phyloP scores from a whole-genome alignment of 2,113 vertebrate genomes.

The Amazona vittata region DNA sequence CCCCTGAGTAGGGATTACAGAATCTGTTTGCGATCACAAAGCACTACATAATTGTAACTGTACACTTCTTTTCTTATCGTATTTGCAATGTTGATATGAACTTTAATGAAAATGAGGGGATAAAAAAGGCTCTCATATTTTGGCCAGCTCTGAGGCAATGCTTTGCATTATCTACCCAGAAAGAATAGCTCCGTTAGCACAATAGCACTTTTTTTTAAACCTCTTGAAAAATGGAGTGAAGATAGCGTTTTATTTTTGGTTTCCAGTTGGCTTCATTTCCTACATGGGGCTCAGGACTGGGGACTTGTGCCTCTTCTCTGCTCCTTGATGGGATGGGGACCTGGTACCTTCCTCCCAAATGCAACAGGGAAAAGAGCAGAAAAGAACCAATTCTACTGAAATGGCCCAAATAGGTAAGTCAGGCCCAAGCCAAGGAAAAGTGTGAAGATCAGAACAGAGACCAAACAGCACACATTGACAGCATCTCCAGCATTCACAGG shows the following conservation, averaged over 20 bases:
- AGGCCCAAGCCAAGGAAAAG: background rate
- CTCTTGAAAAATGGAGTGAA: background rate
- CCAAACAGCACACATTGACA: background rate
- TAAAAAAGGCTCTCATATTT: background rate
- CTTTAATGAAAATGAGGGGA: constrained; percentile 2
- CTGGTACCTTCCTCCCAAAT: background rate
- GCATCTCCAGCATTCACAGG: background rate
- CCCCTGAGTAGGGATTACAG: constrained; percentile 42
- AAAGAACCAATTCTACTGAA: background rate
- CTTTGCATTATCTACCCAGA: constrained; percentile 38
- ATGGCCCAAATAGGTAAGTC: background rate
- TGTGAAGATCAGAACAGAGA: background rate
- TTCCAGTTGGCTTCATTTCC: background rate
- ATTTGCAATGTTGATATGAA: constrained; percentile 42
- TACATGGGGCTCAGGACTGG: background rate
- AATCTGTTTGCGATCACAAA: constrained; percentile 54
- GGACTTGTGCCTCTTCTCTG: background rate
- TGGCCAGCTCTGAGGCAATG: constrained; percentile 35
- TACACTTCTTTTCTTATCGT: constrained; percentile 56
- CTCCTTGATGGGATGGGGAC: background rate
- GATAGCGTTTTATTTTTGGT: constrained; percentile 24
- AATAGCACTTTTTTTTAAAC: background rate
- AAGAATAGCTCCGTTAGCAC: constrained; percentile 25
- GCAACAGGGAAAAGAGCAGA: background rate
- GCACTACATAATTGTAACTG: constrained; percentile 40